A percentile compares a stretch with the other conserved stretches of the same genome.
phyloP scores from a whole-genome alignment of 2,888 invertebrate genomes.

The Aromia moschata region DNA sequence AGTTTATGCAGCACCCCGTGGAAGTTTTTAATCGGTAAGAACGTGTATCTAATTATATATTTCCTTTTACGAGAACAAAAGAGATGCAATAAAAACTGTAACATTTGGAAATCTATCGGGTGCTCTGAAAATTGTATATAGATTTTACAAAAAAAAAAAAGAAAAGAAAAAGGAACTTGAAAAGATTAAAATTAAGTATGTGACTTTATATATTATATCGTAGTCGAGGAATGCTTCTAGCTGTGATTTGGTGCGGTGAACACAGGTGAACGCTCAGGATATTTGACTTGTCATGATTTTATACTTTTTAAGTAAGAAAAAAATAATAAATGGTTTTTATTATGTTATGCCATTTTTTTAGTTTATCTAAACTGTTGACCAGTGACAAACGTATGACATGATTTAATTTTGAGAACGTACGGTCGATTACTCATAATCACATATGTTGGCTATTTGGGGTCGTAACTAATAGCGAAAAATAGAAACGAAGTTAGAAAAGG shows the following conservation, averaged over 20 bases:
- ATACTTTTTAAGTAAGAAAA: constrained; percentile 27
- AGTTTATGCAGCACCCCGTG: constrained; percentile 19
- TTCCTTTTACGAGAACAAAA: constrained; percentile 13
- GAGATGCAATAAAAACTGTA: constrained; percentile 11
- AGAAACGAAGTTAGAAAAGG: too few species aligned
- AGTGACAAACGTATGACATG: too few species aligned
- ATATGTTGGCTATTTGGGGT: too few species aligned
- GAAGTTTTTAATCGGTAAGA: constrained; percentile 25
- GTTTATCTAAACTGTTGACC: too few species aligned
- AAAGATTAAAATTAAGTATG: constrained; percentile 4
- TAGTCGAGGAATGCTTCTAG: constrained; percentile 46
- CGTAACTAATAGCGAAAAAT: too few species aligned
- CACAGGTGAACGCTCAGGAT: constrained; percentile 57
- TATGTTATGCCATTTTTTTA: constrained; percentile 24
- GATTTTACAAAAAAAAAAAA: constrained; percentile 39
- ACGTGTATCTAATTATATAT: constrained; percentile 20
- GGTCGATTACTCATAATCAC: too few species aligned
- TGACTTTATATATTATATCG: constrained; percentile 22
- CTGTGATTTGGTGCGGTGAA: constrained; percentile 62
- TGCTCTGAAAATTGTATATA: constrained; percentile 40
- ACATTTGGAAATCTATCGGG: constrained; percentile 26
- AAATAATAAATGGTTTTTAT: constrained; percentile 30
- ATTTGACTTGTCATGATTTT: constrained; percentile 41
- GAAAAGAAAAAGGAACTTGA: constrained; percentile 14
- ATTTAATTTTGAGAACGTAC: too few species aligned